These are phyloP conservation scores for Parotia lawesii DNA, from an alignment of 2,113 vertebrate genomes.

Conservation along the genomic window DNA sequence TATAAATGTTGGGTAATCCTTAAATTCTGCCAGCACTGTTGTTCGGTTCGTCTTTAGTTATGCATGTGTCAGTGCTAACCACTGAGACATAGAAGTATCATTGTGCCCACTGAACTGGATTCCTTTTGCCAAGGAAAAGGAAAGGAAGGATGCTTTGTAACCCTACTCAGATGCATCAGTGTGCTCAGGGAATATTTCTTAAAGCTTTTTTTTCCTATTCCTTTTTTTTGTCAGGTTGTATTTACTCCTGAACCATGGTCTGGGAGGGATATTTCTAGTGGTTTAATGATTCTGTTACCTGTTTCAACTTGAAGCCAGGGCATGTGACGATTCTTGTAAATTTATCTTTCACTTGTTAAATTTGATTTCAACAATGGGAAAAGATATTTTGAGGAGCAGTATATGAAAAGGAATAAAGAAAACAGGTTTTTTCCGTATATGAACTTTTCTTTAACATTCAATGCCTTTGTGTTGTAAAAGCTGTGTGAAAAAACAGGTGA, in stretches of 20 bases:
- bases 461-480: conserved; percentile 72
- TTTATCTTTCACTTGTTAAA: background rate
- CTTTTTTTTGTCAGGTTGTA: background rate
- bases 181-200: background rate
- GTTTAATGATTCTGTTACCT: background rate
- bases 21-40: background rate
- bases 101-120: background rate
- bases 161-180: background rate
- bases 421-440: background rate
- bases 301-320: background rate
- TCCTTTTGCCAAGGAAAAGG: background rate
- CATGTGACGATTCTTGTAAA: background rate
- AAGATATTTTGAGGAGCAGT: background rate
- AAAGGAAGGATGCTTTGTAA: conserved; percentile 17
- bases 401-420: conserved; percentile 29
- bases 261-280: background rate
- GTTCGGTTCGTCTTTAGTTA: background rate
- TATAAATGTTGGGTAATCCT: background rate
- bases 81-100: background rate
- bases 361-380: background rate
- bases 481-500: conserved; percentile 89
- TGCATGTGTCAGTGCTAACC: conserved; percentile 1
- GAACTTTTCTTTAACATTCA: conserved; percentile 53
- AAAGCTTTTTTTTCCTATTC: background rate
- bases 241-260: background rate